Percentiles rank a stretch among this genome's conserved stretches.
phyloP scores from a whole-genome alignment of 2,888 invertebrate genomes.

The Drosophila birchii region DNA sequence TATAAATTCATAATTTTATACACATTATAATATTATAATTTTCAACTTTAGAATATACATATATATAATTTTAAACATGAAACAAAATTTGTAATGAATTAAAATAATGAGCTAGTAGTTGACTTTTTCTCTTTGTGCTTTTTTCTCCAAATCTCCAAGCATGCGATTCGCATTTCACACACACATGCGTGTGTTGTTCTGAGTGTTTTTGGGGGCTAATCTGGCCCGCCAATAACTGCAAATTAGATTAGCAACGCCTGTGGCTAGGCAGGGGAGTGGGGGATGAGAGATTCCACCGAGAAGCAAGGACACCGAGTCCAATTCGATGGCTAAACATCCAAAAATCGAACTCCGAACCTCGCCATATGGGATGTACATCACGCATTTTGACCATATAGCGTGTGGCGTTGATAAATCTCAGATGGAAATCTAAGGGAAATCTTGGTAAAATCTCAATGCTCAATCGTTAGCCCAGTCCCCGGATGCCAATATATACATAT shows the following conservation, averaged over 20 bases:
- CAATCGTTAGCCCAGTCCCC: conserved; percentile 61
- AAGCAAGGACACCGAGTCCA: not conserved
- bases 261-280: not conserved
- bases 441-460: conserved; percentile 7
- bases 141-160: conserved; percentile 46
- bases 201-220: conserved; percentile 55
- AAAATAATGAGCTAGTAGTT: not conserved
- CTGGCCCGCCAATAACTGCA: conserved; percentile 75
- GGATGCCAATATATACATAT: conserved; percentile 50
- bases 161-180: conserved; percentile 69
- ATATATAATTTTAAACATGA: not conserved
- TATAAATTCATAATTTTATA: no score
- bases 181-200: conserved; percentile 31
- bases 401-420: conserved; percentile 71
- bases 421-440: conserved; percentile 1
- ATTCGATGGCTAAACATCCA: conserved; percentile 16
- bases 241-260: conserved; percentile 76
- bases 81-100: no score
- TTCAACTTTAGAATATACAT: not conserved
- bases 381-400: conserved; percentile 53
- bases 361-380: conserved; percentile 25
- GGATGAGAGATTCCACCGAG: not conserved
- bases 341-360: conserved; percentile 13
- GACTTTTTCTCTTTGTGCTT: conserved; percentile 2
- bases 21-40: not conserved